Evolutionary conservation across 2,113 vertebrate genomes (phyloP).

Genomic region (Benitochromis conjunctus): DNA sequence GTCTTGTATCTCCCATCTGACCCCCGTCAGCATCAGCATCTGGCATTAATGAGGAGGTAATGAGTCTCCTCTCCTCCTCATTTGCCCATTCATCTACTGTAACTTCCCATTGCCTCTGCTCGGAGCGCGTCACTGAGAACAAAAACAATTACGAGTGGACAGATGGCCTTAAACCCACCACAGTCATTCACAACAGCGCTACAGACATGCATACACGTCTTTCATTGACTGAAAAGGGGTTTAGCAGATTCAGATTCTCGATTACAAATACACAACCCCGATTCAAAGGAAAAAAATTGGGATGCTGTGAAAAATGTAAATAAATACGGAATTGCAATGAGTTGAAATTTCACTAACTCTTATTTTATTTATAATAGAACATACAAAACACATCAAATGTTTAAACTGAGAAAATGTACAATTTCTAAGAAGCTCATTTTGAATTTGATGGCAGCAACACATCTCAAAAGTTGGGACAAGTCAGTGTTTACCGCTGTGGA

Average conservation of each 20-base stretch:
- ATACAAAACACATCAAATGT: neutral
- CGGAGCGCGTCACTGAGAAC: neutral
- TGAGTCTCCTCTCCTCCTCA: slow-evolving; percentile 55
- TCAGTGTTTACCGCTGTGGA: neutral
- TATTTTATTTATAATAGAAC: neutral
- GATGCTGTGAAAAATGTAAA: neutral
- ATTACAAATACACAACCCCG: neutral
- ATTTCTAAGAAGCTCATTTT: neutral
- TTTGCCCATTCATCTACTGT: slow-evolving; percentile 50
- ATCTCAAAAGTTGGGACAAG: neutral
- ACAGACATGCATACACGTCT: neutral
- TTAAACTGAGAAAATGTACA: neutral
- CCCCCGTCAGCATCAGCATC: slow-evolving; percentile 46
- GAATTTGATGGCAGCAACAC: neutral
- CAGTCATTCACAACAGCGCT: neutral
- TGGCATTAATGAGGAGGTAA: slow-evolving; percentile 66
- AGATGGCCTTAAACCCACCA: slow-evolving; percentile 14
- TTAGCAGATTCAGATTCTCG: neutral
- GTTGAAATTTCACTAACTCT: neutral
- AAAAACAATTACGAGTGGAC: slow-evolving; percentile 45
- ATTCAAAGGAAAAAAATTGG: neutral
- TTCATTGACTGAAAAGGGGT: neutral
- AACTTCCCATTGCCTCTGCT: slow-evolving; percentile 34
- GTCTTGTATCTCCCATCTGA: slow-evolving; percentile 38
- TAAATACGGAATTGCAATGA: neutral